Conservation (phyloP, 2,113 vertebrate species). For the Puffinus mauretanicus region DNA sequence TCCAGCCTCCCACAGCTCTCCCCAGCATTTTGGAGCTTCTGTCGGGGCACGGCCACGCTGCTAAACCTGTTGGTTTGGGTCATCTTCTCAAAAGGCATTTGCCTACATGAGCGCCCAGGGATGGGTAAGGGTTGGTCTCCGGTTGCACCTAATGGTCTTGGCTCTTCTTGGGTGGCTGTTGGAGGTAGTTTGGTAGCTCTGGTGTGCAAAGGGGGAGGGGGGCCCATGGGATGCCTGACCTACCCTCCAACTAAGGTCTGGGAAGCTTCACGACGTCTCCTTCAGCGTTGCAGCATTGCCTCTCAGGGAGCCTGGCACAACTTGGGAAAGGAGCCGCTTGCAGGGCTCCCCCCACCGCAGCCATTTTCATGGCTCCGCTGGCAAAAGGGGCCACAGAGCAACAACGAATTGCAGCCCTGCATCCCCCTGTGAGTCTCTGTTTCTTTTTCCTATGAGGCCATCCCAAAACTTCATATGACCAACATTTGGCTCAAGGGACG, state of each 20-base stretch:
- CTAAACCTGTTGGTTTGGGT: neutral
- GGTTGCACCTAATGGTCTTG: neutral
- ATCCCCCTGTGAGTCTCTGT: neutral
- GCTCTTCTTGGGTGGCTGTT: neutral
- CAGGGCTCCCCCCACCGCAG: rapidly evolving
- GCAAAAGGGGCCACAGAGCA: neutral
- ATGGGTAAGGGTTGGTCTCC: neutral
- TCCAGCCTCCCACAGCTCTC: neutral
- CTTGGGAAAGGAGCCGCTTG: rapidly evolving
- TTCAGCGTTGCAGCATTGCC: neutral
- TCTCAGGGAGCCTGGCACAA: neutral
- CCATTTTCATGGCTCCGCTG: neutral
- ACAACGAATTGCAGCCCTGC: neutral
- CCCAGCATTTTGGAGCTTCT: neutral
- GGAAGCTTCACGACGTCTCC: neutral
- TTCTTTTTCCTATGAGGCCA: neutral
- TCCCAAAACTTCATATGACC: neutral
- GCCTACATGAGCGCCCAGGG: neutral
- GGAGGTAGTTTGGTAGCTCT: neutral
- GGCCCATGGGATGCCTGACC: neutral
- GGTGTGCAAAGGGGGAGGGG: neutral
- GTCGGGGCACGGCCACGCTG: neutral
- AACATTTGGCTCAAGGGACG: neutral
- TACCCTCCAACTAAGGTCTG: neutral
- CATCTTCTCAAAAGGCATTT: neutral